phyloP scores from a whole-genome alignment of 2,113 vertebrate species.

The Atractosteus spatula region DNA sequence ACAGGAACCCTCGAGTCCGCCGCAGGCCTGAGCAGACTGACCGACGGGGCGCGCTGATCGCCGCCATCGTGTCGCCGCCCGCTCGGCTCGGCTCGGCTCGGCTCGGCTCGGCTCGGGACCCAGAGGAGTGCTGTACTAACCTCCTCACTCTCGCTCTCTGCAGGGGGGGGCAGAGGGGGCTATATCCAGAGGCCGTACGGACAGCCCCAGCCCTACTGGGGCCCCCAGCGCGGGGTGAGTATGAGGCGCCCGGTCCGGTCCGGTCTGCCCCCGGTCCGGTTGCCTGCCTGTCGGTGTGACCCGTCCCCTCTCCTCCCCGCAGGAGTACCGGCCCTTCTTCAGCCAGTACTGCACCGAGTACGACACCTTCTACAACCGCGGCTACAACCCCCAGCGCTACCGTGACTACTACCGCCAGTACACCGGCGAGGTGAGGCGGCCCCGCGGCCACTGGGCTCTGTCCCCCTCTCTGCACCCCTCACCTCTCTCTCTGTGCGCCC shows the following conservation, averaged over 20 bases:
- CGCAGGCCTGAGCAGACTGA: too few relatives aligned
- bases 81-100: not conserved
- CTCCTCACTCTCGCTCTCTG: constrained; percentile 3
- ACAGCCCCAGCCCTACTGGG: constrained; percentile 28
- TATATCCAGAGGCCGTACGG: constrained; percentile 19
- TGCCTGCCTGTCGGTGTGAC: not conserved
- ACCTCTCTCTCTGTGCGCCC: not conserved
- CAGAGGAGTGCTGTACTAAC: not conserved
- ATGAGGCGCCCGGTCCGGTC: too few relatives aligned
- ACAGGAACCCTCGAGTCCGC: too few relatives aligned
- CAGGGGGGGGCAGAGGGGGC: constrained; percentile 37
- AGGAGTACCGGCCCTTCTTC: constrained; percentile 64
- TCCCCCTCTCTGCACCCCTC: too few relatives aligned
- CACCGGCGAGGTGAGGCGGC: constrained; percentile 64
- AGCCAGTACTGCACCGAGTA: constrained; percentile 61
- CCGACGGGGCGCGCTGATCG: not conserved
- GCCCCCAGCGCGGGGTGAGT: constrained; percentile 48
- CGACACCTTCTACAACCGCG: constrained; percentile 59
- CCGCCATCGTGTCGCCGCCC: not conserved
- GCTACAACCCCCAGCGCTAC: constrained; percentile 69
- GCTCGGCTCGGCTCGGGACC: not conserved
- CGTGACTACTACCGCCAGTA: constrained; percentile 71
- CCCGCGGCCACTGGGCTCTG: too few relatives aligned
- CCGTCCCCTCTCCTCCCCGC: not conserved
- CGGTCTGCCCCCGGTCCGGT: not conserved